A percentile compares a stretch with the other conserved stretches of the same genome.
These are phyloP conservation scores for Acrocephalus arundinaceus DNA, from an alignment of 2,113 vertebrate genomes.

Conservation along the genomic window DNA sequence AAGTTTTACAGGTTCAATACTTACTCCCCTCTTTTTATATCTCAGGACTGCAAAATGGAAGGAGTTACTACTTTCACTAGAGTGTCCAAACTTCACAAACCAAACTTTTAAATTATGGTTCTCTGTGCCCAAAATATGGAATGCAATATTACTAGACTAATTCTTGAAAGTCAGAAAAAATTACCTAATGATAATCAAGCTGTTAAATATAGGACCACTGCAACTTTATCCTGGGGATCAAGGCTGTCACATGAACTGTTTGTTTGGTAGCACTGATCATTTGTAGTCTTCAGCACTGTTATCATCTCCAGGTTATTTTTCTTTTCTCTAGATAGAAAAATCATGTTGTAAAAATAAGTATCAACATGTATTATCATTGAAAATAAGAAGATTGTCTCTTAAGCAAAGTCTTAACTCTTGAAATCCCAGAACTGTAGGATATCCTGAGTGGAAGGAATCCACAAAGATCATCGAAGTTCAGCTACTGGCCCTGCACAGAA, in stretches of 20 bases:
- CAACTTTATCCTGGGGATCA: neutral
- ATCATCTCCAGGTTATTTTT: neutral
- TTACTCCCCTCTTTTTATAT: neutral
- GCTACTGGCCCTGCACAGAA: neutral
- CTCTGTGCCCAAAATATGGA: neutral
- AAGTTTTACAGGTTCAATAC: neutral
- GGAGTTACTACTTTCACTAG: neutral
- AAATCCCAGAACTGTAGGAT: neutral
- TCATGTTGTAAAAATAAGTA: neutral
- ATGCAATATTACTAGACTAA: neutral
- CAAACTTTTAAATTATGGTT: neutral
- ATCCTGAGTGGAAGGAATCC: neutral
- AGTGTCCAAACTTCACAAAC: neutral
- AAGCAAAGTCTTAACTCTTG: neutral
- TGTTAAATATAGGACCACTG: neutral
- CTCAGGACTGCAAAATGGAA: neutral
- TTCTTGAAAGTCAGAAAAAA: neutral
- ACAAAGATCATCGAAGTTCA: neutral
- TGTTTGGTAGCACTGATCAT: neutral
- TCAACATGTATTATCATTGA: neutral
- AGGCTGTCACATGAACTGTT: neutral
- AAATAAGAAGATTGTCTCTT: neutral
- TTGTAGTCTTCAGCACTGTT: neutral
- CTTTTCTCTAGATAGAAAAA: neutral
- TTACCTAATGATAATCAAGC: neutral